A percentile compares a stretch with the other conserved stretches of the same genome.
Evolutionary conservation across 2,888 invertebrate genomes (phyloP).

Genomic region (Drosophila maculinotata): DNA sequence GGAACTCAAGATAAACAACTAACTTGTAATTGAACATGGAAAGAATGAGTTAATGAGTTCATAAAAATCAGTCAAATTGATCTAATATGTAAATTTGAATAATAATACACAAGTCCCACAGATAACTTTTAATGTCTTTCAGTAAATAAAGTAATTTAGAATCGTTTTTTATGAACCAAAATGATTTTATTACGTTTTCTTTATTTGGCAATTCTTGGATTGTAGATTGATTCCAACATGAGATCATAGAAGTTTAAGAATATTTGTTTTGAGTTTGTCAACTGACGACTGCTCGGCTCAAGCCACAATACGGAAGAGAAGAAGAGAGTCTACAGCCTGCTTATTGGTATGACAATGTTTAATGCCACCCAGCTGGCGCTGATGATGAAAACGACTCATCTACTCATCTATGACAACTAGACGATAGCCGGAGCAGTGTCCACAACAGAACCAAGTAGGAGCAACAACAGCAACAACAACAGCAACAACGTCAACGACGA

Average conservation of each 20-base stretch:
- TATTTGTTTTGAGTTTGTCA: conserved; percentile 36
- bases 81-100: too few relatives aligned
- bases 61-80: too few relatives aligned
- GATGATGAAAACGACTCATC: conserved; percentile 20
- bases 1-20: neutral
- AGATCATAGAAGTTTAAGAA: conserved; percentile 31
- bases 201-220: neutral
- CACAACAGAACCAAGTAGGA: conserved; percentile 10
- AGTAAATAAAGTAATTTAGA: neutral
- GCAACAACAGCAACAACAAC: neutral
- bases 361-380: conserved; percentile 50
- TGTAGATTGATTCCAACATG: conserved; percentile 7
- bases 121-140: too few relatives aligned
- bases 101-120: too few relatives aligned
- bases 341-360: conserved; percentile 48
- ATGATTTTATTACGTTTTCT: too few relatives aligned
- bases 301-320: conserved; percentile 17
- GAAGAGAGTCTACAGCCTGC: conserved; percentile 5
- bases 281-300: conserved; percentile 35
- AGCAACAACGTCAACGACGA: conserved; percentile 19
- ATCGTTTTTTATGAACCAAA: neutral
- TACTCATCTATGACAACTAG: conserved; percentile 12
- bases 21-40: neutral
- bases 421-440: too few relatives aligned
- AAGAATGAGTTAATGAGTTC: neutral